phyloP scores from a whole-genome alignment of 2,113 vertebrate genomes.

The Stigmatopora argus region DNA sequence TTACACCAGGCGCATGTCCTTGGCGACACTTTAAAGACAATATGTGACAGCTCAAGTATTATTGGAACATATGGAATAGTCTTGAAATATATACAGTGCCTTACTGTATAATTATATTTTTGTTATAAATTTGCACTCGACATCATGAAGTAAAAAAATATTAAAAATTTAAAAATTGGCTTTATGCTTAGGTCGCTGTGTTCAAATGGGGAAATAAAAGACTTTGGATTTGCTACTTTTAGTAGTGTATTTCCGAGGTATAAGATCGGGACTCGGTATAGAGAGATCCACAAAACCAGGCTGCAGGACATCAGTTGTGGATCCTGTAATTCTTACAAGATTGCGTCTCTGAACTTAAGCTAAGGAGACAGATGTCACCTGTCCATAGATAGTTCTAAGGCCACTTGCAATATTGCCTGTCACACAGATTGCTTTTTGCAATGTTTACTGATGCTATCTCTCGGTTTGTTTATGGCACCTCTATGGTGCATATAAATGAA shows the following conservation, averaged over 20 bases:
- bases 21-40: background rate
- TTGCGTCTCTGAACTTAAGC: background rate
- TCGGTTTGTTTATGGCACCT: background rate
- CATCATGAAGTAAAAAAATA: too few relatives aligned
- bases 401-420: conserved; percentile 5
- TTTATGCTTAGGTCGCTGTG: too few relatives aligned
- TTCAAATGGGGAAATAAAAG: too few relatives aligned
- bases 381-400: background rate
- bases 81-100: background rate
- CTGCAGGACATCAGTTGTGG: too few relatives aligned
- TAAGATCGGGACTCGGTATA: too few relatives aligned
- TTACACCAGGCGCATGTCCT: conserved; percentile 20
- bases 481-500: background rate
- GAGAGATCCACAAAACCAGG: too few relatives aligned
- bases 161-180: too few relatives aligned
- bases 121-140: too few relatives aligned
- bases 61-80: conserved; percentile 6
- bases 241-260: too few relatives aligned
- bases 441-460: conserved; percentile 2
- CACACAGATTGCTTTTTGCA: background rate
- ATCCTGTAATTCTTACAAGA: background rate
- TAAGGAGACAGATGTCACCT: background rate
- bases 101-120: background rate
- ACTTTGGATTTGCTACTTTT: too few relatives aligned
- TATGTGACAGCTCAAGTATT: conserved; percentile 13